Evolutionary conservation across 2,113 vertebrate species (phyloP).

Genomic region (Pardalotus punctatus): DNA sequence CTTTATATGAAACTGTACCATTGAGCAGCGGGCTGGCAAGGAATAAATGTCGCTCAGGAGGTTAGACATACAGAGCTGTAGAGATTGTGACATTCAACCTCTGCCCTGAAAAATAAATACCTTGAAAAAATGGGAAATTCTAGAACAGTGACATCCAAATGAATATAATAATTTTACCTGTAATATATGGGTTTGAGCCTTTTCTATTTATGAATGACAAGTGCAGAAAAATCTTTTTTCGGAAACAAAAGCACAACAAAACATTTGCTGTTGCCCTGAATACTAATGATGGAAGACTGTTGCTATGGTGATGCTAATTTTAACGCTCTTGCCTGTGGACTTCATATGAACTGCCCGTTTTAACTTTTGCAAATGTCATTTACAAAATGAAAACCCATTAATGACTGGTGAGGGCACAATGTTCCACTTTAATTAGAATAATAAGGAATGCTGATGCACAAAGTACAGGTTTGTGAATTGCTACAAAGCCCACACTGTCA

Average conservation of each 20-base stretch:
- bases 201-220: conserved; percentile 56
- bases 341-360: conserved; percentile 81
- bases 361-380: conserved; percentile 86
- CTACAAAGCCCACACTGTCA: conserved; percentile 75
- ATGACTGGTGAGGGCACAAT: conserved; percentile 81
- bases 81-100: conserved; percentile 50
- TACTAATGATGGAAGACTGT: conserved; percentile 82
- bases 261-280: conserved; percentile 77
- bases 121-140: background rate
- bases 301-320: conserved; percentile 84
- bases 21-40: conserved; percentile 54
- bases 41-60: conserved; percentile 55
- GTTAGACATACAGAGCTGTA: conserved; percentile 52
- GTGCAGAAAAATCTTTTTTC: conserved; percentile 53
- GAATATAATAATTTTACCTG: conserved; percentile 43
- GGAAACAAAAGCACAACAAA: conserved; percentile 78
- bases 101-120: conserved; percentile 25
- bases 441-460: conserved; percentile 80
- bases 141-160: background rate
- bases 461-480: conserved; percentile 82
- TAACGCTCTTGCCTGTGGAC: conserved; percentile 82
- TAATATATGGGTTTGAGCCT: conserved; percentile 10
- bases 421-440: conserved; percentile 85
- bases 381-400: conserved; percentile 84
- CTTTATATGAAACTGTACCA: background rate